Conservation (phyloP, 2,888 invertebrate genomes). For the Pollenia angustigena region DNA sequence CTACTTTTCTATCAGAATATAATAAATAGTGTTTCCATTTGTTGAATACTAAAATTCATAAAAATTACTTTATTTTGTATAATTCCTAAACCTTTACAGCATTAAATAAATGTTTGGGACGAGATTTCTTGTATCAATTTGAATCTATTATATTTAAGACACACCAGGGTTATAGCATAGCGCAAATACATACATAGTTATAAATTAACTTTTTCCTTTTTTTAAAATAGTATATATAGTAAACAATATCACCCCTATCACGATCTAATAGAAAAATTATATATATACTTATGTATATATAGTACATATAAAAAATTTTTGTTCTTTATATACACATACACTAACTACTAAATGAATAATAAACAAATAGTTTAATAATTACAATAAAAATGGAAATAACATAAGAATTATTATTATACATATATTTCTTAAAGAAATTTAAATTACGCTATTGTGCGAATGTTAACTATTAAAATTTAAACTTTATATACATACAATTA, state of each 20-base stretch:
- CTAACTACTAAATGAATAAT: conserved; percentile 33
- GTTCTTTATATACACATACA: conserved; percentile 46
- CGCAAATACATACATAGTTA: neutral
- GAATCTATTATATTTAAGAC: neutral
- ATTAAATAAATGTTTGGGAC: too few species aligned
- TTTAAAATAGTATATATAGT: conserved; percentile 1
- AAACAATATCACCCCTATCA: conserved; percentile 25
- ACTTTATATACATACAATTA: conserved; percentile 66
- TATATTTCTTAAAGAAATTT: conserved; percentile 84
- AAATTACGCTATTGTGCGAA: conserved; percentile 83
- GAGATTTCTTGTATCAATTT: too few species aligned
- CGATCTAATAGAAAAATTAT: conserved; percentile 19
- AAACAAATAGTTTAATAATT: conserved; percentile 51
- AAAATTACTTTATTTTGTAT: too few species aligned
- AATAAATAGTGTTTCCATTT: too few species aligned
- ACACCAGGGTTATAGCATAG: conserved; percentile 6
- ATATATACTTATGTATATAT: conserved; percentile 23
- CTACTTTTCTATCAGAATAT: too few species aligned
- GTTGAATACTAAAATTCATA: too few species aligned
- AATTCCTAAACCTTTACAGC: too few species aligned
- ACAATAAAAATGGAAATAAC: conserved; percentile 67
- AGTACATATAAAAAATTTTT: conserved; percentile 29
- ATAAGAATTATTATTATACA: conserved; percentile 73
- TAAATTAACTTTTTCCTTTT: conserved; percentile 14
- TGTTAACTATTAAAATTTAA: conserved; percentile 77